Base-by-base conservation (phyloP, 2,113 vertebrate species). In the Hystrix brachyura region DNA sequence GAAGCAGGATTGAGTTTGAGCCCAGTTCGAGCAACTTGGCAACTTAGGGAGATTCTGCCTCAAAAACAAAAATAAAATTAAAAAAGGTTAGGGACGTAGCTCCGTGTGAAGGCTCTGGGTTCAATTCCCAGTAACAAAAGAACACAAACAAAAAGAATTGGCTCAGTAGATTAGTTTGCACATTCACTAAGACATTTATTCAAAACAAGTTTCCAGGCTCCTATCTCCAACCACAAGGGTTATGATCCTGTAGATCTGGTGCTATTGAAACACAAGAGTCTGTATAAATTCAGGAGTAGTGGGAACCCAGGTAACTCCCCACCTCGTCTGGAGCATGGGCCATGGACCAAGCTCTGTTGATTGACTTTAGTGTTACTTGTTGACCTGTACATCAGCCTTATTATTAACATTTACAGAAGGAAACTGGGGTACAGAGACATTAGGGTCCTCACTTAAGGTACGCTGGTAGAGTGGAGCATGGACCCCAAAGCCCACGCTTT, bases 241-340 rank as follows among this genome's bases (percentile, higher is more conserved):
- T 46, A 7, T 55, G 46, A 89, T n/a, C 87, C 65, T 74, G 1
- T 17, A 69, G 32, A 29, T 72, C 29, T 13, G 18, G 19, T 38
- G n/a, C 21, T 69, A 21, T 9, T 81, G 18, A 71, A 64, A 93
- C 25, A 9, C n/a, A 85, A 59, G 71, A 34, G 19, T 7, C 53
- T 60, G n/a, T n/a, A 34, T 34, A 38, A n/a, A 91, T 4, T 34
- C 1, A 57, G 14, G 25, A 34, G 1, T 0, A 34, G 23, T 48
- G 34, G 43, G 5, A 7, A 59, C 59, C 55, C 3, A 32, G 21
- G 5, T 2, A 48, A 85, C 25, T 5, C 7, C 53, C 7, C 32
- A 5, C 34, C 5, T 0, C 23, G 38, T 29, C 29, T 23, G 7
- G 18, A 57, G 10, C 0, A 0, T 21, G 38, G 57, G 23, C 19